Evolutionary conservation across 2,888 invertebrate genomes (phyloP), one percentile per base, ranked within the genome.

Genomic region (Drosophila multiciliata): DNA sequence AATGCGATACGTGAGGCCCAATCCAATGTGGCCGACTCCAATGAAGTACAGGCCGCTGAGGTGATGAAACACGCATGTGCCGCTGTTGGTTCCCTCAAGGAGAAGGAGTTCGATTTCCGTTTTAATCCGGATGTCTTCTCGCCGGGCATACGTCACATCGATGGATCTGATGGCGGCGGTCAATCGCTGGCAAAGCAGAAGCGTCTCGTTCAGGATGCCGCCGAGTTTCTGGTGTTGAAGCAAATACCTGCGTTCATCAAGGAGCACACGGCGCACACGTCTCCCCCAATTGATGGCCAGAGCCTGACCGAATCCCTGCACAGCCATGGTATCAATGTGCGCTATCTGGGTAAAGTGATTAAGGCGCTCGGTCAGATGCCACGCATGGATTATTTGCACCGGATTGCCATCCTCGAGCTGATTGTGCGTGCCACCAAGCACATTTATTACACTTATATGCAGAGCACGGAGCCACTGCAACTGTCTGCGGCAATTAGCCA

Each of bases 51-150:
- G 65, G 96, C 96, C 74, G 98, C 98, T 82, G 97, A 98, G 91
- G 96, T 97, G 52, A 97, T 99, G 0, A 96, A 96, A 81, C 96
- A 97, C 73, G 99, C 99, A 3, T 97, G 98, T 9, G 94, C 95
- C 9, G 97, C 98, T 32, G 99, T 99, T 6, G 98, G 98, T 0
- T 99, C 99, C 0, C 94, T 99, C 8, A 97, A 98, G 92, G 98
- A 99, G 83, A 96, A 97, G 0, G 99, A 99, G 93, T 99, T 99
- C 93, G 98, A 98, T 92, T 97, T 99, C 78, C 96, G 98, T 73
- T 99, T 99, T 94, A 99, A 99, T 94, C 99, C 99, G 0, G 99
- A 99, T 94, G 98, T 99, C 73, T 99, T 97, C 94, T 99, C 99
- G 12, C 97, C 97, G 1, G 98, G 98, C 62, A 99, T 99, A 71